Evolutionary conservation across 2,888 invertebrate species (phyloP).

Genomic region (Drosophila dives): DNA sequence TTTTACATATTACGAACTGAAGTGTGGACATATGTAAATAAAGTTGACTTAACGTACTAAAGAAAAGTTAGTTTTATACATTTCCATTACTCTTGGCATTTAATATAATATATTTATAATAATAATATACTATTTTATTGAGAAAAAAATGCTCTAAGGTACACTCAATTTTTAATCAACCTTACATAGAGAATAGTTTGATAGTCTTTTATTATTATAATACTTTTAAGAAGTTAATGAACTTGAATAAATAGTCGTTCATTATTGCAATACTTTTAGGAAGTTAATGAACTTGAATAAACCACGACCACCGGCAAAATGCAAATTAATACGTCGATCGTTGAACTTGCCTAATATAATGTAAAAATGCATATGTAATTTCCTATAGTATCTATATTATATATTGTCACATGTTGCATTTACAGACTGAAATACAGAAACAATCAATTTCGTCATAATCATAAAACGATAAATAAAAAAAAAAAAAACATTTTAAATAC

Average conservation of each 20-base stretch:
- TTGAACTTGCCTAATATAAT: constrained; percentile 60
- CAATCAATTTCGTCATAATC: not conserved
- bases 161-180: too few relatives aligned
- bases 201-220: constrained; percentile 9
- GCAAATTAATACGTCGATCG: constrained; percentile 56
- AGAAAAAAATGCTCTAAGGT: too few relatives aligned
- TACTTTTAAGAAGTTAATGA: constrained; percentile 50
- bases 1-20: constrained; percentile 16
- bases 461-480: not conserved
- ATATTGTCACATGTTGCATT: constrained; percentile 24
- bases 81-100: too few relatives aligned
- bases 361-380: constrained; percentile 37
- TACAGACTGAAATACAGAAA: not conserved
- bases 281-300: constrained; percentile 66
- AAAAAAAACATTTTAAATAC: not conserved
- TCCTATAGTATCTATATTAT: constrained; percentile 18
- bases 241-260: constrained; percentile 41
- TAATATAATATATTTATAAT: too few relatives aligned
- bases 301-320: constrained; percentile 48
- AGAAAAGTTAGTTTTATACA: too few relatives aligned
- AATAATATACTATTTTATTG: too few relatives aligned
- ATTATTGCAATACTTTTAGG: constrained; percentile 14
- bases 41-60: not conserved
- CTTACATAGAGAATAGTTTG: too few relatives aligned
- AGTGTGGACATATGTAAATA: not conserved